Base-by-base conservation (phyloP, 2,113 vertebrate species). In the Felis chaus region DNA sequence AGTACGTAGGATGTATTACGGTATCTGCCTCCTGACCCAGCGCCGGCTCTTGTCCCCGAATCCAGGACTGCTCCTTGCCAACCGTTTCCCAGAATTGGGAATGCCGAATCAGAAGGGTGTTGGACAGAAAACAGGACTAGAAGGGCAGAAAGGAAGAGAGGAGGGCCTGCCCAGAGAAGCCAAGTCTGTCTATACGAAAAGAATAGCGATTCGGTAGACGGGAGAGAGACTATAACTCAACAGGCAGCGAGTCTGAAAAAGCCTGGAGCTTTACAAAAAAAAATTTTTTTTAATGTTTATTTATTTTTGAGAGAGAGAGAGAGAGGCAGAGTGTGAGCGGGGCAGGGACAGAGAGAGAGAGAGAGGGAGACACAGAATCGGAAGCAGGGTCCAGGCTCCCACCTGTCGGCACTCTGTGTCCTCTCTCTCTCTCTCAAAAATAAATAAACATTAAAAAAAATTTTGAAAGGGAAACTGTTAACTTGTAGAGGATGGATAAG, bases 1-100 rank as follows among this genome's bases (percentile, higher is more conserved):
- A 21, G 5, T 0, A 3, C 3, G 27, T 9, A 11, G 3, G 21
- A 41, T 27, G 33, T 45, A 6, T 25, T 29, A 5, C 9, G 8
- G 29, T 4, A 10, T 4, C 7, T 0, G 0, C 57, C 48, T 50
- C 74, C 57, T 15, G 41, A n/a, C 48, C 12, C 23, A 18, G 55
- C 57, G n/a, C 57, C 23, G 31, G 41, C 45, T 39, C 23, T 36
- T 3, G 57, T 7, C 0, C 23, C 36, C 12, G 10, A 0, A 4
- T 4, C 13, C 9, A 41, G 41, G 21, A 25, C 12, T 5, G 1
- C 23, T 14, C 80, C n/a, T 45, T 33, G 7, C 41, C 19, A 19
- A 25, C 31, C 21, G 16, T 23, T 21, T 85, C 50, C 33, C 21
- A 36, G 91, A 63, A 71, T 69, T 3, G 1, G 0, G 41, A 53